Conservation (phyloP, 2,797 vertebrate species). For the Erithacus rubecula region DNA sequence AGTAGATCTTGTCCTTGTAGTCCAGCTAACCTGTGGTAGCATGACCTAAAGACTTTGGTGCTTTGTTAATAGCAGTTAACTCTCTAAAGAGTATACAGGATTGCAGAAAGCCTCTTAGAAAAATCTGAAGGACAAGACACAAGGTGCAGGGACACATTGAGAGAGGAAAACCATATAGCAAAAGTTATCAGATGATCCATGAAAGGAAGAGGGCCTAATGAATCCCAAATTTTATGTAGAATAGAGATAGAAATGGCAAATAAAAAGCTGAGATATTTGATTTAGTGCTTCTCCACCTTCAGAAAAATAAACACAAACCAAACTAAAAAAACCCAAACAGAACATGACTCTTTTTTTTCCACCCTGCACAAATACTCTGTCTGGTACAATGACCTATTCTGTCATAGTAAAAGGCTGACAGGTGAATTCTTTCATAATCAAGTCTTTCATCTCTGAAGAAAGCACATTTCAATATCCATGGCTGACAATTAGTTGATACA, state of each 20-base stretch:
- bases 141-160: background rate
- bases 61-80: background rate
- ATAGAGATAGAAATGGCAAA: background rate
- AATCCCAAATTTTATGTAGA: background rate
- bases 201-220: background rate
- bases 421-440: background rate
- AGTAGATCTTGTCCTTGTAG: background rate
- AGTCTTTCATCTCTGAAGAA: background rate
- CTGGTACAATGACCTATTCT: background rate
- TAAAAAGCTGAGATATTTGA: background rate
- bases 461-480: background rate
- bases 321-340: background rate
- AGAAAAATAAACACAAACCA: background rate
- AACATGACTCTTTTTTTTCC: rapidly evolving
- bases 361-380: background rate
- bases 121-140: background rate
- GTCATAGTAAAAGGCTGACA: background rate
- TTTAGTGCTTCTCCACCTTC: background rate
- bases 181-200: background rate
- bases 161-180: background rate
- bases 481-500: background rate
- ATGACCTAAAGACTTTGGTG: background rate
- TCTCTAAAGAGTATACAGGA: background rate
- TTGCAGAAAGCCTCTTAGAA: background rate
- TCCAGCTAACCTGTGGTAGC: background rate